Conservation (phyloP, 2,797 vertebrate genomes). For the Bufotes viridis region DNA sequence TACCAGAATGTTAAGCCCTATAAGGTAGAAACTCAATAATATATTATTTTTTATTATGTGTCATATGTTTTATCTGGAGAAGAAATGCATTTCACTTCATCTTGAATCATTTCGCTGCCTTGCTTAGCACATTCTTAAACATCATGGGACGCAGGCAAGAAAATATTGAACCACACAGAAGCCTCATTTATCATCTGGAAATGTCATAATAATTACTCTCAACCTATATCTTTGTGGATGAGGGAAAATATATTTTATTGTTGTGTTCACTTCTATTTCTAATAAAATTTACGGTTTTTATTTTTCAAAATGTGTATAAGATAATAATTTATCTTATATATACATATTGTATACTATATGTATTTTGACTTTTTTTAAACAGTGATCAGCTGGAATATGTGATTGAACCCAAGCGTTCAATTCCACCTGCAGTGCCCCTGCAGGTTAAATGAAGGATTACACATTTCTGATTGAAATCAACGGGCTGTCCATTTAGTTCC, state of each 20-base stretch:
- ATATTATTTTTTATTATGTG: slow-evolving; percentile 19
- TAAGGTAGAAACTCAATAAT: not conserved
- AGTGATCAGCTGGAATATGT: not conserved
- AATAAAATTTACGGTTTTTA: not conserved
- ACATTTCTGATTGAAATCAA: too few species aligned
- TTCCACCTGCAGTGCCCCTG: not conserved
- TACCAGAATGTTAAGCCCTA: not conserved
- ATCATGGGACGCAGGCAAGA: slow-evolving; percentile 4
- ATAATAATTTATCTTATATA: not conserved
- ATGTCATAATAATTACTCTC: slow-evolving; percentile 37
- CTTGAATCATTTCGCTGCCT: slow-evolving; percentile 12
- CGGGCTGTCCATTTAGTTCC: not conserved
- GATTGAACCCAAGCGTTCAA: not conserved
- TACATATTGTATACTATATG: not conserved
- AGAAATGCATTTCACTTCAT: slow-evolving; percentile 14
- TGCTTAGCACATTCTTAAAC: not conserved
- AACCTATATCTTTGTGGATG: not conserved
- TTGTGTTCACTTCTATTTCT: not conserved
- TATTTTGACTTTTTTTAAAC: too few species aligned
- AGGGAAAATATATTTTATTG: not conserved
- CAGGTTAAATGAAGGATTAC: not conserved
- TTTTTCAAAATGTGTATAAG: not conserved
- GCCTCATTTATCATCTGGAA: slow-evolving; percentile 25
- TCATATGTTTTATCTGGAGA: not conserved
- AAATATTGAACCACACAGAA: slow-evolving; percentile 35